Conservation (phyloP, 2,113 vertebrate genomes). For the Mola mola region DNA sequence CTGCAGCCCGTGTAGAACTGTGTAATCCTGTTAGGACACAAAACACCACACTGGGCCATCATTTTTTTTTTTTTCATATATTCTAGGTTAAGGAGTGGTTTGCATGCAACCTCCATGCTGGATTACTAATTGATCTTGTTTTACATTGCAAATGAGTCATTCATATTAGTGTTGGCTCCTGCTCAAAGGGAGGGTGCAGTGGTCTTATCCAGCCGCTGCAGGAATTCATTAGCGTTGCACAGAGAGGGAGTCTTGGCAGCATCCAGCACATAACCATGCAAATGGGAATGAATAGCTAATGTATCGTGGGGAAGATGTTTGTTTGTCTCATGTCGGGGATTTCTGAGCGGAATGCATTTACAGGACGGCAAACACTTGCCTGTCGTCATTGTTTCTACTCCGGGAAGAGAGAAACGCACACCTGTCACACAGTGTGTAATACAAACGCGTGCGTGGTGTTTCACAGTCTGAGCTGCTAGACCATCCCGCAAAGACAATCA, state of each 20-base stretch:
- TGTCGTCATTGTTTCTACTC: conserved; percentile 21
- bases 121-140: conserved; percentile 81
- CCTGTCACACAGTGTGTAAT: conserved; percentile 37
- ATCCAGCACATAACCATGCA: conserved; percentile 54
- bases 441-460: conserved; percentile 20
- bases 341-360: conserved; percentile 56
- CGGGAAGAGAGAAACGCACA: conserved; percentile 8
- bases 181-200: conserved; percentile 66
- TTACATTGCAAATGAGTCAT: conserved; percentile 82
- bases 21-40: conserved; percentile 63
- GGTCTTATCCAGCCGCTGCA: conserved; percentile 78
- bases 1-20: conserved; percentile 17
- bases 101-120: conserved; percentile 51
- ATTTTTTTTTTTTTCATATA: conserved; percentile 45
- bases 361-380: conserved; percentile 43
- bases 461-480: conserved; percentile 26
- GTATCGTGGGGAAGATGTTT: conserved; percentile 64
- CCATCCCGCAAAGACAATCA: conserved; percentile 18
- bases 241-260: conserved; percentile 71
- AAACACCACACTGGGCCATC: conserved; percentile 28
- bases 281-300: conserved; percentile 77
- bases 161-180: conserved; percentile 77
- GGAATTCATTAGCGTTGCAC: conserved; percentile 80
- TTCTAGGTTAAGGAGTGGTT: conserved; percentile 52
- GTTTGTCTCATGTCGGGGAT: conserved; percentile 67